phyloP scores from a whole-genome alignment of 2,797 vertebrate species.

The Eulemur albifrons region DNA sequence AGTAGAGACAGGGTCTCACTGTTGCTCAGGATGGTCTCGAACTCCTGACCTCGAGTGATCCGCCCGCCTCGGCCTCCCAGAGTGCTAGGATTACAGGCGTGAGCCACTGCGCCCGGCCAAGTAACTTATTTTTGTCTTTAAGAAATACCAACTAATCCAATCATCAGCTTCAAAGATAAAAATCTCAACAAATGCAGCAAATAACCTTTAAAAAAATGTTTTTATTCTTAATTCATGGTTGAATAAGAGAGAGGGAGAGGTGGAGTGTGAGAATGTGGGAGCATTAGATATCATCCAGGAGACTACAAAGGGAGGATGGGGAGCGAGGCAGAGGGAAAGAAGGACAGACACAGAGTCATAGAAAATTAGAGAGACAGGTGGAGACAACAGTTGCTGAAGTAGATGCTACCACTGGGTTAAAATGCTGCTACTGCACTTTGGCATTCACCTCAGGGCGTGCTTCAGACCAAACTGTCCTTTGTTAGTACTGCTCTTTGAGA shows the following conservation, averaged over 20 bases:
- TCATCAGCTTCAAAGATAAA: slow-evolving; percentile 9
- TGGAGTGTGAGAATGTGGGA: not conserved
- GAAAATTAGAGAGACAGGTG: not conserved
- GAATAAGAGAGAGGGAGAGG: not conserved
- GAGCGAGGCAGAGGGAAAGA: not conserved
- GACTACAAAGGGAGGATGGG: not conserved
- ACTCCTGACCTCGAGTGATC: no score
- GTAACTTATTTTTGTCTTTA: not conserved
- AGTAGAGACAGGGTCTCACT: no score
- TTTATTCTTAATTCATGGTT: not conserved
- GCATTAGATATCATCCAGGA: not conserved
- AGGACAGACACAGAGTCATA: not conserved
- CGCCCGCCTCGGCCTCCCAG: no score
- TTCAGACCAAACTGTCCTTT: not conserved
- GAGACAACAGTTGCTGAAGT: not conserved
- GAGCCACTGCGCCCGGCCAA: no score
- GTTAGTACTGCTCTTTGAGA: not conserved
- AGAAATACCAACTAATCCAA: not conserved
- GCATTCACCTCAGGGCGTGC: not conserved
- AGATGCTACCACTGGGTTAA: not conserved
- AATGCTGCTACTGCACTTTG: not conserved
- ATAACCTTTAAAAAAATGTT: not conserved
- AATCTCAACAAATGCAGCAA: not conserved
- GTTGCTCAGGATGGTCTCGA: no score
- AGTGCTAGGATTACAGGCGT: no score